Evolutionary conservation across 2,797 vertebrate species (phyloP), one percentile per base, ranked within the genome.

Genomic region (Arvicola amphibius): DNA sequence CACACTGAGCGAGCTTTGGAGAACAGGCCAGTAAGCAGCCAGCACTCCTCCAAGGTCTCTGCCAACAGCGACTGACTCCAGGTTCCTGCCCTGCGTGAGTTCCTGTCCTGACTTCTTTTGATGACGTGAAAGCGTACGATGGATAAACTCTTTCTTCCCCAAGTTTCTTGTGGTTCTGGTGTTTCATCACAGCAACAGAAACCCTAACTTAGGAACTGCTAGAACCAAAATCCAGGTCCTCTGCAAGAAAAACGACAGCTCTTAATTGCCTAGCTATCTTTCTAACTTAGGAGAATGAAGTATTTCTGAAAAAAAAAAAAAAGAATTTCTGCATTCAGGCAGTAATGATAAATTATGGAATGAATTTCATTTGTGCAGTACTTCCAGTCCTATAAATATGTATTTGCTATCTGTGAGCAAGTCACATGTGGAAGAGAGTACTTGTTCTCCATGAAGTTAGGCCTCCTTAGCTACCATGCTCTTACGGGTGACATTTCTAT

Each of bases 251-350:
- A 29, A 4, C 4, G 29, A 59, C 10, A 11, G 4, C 25, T 40
- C 53, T 76, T 43, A 14, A 23, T 59, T 59, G 2, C 37, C 76
- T 40, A 88, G 37, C 37, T 37, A 73, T 56, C n/a, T 87, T 19
- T n/a, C 29, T 29, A 59, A 56, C 85, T 11, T 10, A 59, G 37
- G 56, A 43, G 37, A 69, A 69, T 53, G 32, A 69, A 83, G 4
- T n/a, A 87, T 59, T 95, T 95, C 34, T 88, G 76, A 90, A 90
- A 92, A 73, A 27, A 56, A 23, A 56, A 81, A 48, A 34, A 83
- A 34, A 48, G 23, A 80, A 65, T 61, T 1, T 29, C 10, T 43
- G 9, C 2, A 32, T 83, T 83, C 48, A 56, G 77, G 46, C 21
- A 43, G 86, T 71, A 71, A 34, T 71, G 29, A 51, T 89, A 78